Percentiles rank a stretch among this genome's conserved stretches.
Evolutionary conservation across 2,888 invertebrate genomes (phyloP).

Genomic region (Leptinotarsa peninsularis): DNA sequence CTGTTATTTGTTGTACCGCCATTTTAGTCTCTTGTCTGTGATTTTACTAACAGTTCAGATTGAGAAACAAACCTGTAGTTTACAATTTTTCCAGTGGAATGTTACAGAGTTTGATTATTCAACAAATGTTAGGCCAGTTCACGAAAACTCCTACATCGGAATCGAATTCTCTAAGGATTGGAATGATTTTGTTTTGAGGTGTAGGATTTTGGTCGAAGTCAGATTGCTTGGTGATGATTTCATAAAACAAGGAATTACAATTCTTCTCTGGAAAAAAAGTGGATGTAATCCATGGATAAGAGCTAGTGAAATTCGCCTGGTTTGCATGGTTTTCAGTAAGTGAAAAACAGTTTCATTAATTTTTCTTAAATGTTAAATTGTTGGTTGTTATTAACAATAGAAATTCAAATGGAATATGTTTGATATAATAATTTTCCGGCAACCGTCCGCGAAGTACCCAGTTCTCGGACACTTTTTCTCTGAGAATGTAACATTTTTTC

Average conservation of each 20-base stretch:
- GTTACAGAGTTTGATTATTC: not conserved
- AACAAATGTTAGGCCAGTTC: not conserved
- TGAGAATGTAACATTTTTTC: too few relatives aligned
- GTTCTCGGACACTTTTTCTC: too few relatives aligned
- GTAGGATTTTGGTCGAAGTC: not conserved
- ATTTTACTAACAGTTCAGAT: not conserved
- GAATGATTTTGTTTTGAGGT: not conserved
- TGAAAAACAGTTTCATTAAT: too few relatives aligned
- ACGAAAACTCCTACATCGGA: not conserved
- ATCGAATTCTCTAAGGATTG: not conserved
- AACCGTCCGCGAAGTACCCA: too few relatives aligned
- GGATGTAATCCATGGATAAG: not conserved
- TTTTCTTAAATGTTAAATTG: too few relatives aligned
- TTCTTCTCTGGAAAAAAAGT: not conserved
- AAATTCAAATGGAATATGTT: too few relatives aligned
- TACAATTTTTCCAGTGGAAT: not conserved
- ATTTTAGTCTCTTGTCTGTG: constrained; percentile 1
- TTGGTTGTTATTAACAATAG: too few relatives aligned
- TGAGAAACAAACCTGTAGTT: not conserved
- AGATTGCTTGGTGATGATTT: not conserved
- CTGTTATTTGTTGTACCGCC: not conserved
- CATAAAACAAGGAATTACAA: not conserved
- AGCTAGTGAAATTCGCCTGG: too few relatives aligned
- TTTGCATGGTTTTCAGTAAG: too few relatives aligned
- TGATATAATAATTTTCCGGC: too few relatives aligned